Evolutionary conservation across 2,113 vertebrate genomes (phyloP), one percentile per base, ranked within the genome.

Genomic region (Leptobrachium ailaonicum): DNA sequence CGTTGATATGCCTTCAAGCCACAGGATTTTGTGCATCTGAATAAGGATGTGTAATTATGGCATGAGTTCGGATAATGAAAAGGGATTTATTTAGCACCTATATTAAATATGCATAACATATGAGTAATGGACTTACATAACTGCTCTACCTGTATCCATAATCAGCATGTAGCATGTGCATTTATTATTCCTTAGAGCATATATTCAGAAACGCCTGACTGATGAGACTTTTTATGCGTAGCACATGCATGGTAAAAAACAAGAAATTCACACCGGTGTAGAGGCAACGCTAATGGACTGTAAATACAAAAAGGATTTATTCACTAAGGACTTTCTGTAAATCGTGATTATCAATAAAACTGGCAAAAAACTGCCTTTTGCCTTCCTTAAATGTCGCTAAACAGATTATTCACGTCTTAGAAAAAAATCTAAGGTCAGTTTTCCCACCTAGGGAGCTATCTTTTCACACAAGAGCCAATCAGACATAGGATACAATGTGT

Each of bases 41-140:
- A 80, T 80, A 75, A 74, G 79, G 72, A 68, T 47, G 50, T 74
- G 79, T 80, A 80, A 80, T 80, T 80, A 80, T 75, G 72, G 58
- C 69, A 72, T 75, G 67, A 68, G 79, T 72, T 71, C 14, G 79
- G 54, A 63, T 75, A 80, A 75, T 58, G 72, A 12, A n/a, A 75
- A 80, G 47, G 64, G 79, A 68, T 80, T 80, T 80, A 69, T 73
- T 60, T 66, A 66, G 62, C 42, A n/a, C 54, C 62, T 73, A 43
- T 62, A 80, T 62, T 41, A 80, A 75, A 74, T 73, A 73, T 68
- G 64, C 14, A 58, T 69, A 62, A 63, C 10, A 14, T 72, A 66
- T 68, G 56, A 74, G 50, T 73, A 80, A 73, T 67, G 50, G 43
- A 47, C 67, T 32, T 50, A 68, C 6, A 63, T 67, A 63, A 40